Evolutionary conservation across 2,888 invertebrate species (phyloP), one percentile per base, ranked within the genome.

Genomic region (Rutpela maculata): DNA sequence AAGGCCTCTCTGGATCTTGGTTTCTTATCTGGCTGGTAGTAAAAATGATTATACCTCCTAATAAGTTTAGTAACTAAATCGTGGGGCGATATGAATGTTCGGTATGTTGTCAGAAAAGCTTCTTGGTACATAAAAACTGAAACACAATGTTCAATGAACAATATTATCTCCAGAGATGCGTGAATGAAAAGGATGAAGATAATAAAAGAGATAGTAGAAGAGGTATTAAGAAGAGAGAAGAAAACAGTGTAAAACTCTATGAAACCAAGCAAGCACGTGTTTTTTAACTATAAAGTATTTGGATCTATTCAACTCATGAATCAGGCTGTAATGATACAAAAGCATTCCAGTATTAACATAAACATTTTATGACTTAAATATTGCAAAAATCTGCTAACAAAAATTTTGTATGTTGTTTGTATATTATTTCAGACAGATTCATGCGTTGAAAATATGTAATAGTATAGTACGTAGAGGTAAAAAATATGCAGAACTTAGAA

Each of bases 71-170:
- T 93, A 83, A 98, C 94, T 83, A 99, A 92, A 83, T 96, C 96
- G 86, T 94, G 91, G 26, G 99, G 97, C 78, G 95, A 92, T 88
- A 99, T 95, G 91, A 99, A 98, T 79, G 98, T 99, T 84, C 99
- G 93, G 91, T 99, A 99, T 78, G 99, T 99, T 73, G 98, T 97
- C 84, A 99, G 93, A 91, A 99, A 99, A 81, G 99, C 99, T 92
- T 99, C 99, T 92, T 98, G 97, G 91, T 97, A 98, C 90, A 96
- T 93, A 90, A 97, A 96, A 90, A 96, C 97, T 96, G 91, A 26
- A 89, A 88, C 43, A 83, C 86, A 84, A 80, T 26, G 9, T 17
- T 22, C 10, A 4, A 17, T 50, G 11, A 26, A 19, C 2, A 9
- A 17, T 1, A 22, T 12, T 18, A 10, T 7, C 19, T 11, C 11